Evolutionary conservation across 2,113 vertebrate genomes (phyloP).

Genomic region (Tympanuchus pallidicinctus): DNA sequence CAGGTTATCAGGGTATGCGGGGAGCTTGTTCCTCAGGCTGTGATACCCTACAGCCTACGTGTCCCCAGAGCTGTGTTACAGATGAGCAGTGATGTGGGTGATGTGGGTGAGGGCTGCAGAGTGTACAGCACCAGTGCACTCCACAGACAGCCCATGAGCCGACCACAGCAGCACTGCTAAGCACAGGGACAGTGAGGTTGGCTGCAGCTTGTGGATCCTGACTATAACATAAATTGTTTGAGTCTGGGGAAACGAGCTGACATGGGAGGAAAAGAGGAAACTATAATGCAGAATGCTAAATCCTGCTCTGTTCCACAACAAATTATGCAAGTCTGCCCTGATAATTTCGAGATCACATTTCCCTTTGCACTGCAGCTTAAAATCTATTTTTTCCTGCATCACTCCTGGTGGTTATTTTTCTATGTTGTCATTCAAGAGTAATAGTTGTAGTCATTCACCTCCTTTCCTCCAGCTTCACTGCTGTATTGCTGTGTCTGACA

Average conservation of each 20-base stretch:
- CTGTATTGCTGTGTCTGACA: background rate
- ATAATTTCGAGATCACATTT: background rate
- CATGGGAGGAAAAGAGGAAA: background rate
- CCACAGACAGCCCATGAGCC: accelerated
- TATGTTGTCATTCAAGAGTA: background rate
- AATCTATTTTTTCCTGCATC: background rate
- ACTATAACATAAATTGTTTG: background rate
- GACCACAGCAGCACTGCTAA: accelerated
- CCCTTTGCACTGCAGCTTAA: background rate
- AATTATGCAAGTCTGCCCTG: background rate
- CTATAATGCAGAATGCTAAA: background rate
- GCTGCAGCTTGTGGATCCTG: background rate
- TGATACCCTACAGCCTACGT: accelerated
- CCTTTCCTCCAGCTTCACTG: background rate
- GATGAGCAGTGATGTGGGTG: accelerated
- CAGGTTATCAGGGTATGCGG: too few species aligned
- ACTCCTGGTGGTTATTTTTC: background rate
- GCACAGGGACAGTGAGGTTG: background rate
- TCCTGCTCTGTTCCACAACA: background rate
- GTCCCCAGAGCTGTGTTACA: background rate
- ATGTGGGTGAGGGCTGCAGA: accelerated
- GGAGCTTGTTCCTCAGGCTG: background rate
- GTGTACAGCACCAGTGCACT: background rate
- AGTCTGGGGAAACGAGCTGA: background rate
- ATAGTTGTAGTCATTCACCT: background rate